Evolutionary conservation across 2,888 invertebrate genomes (phyloP).

Genomic region (Leptodirus hochenwartii): DNA sequence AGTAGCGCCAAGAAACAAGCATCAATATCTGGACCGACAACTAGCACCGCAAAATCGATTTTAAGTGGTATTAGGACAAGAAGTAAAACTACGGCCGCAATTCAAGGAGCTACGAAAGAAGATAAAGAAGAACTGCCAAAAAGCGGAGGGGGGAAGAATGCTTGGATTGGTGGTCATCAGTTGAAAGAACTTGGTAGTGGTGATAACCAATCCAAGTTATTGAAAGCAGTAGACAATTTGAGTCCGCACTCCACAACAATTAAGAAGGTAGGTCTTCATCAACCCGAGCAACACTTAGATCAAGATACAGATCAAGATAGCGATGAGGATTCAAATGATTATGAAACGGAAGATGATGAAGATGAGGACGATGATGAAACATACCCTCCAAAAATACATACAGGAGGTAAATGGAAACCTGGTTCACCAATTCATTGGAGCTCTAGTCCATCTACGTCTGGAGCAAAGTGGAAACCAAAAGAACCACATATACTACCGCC

Average conservation of each 20-base stretch:
- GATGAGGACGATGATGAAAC: slow-evolving; percentile 36
- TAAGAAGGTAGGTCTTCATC: slow-evolving; percentile 20
- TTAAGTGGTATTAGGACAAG: slow-evolving; percentile 27
- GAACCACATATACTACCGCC: slow-evolving; percentile 12
- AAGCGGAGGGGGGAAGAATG: slow-evolving; percentile 31
- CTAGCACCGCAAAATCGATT: not conserved
- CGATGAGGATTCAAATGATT: slow-evolving; percentile 25
- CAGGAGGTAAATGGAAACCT: slow-evolving; percentile 63
- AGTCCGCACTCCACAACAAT: slow-evolving; percentile 36
- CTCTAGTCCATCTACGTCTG: slow-evolving; percentile 35
- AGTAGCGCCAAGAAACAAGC: slow-evolving; percentile 45
- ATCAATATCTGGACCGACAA: slow-evolving; percentile 28
- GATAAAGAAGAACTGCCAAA: slow-evolving; percentile 13
- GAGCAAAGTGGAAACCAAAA: slow-evolving; percentile 42
- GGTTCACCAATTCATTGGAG: slow-evolving; percentile 31
- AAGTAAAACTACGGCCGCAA: slow-evolving; percentile 26
- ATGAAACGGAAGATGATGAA: slow-evolving; percentile 22
- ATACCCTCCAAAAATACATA: slow-evolving; percentile 33
- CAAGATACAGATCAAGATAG: slow-evolving; percentile 17
- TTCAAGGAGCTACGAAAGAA: slow-evolving; percentile 17
- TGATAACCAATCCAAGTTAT: slow-evolving; percentile 39
- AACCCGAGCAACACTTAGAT: slow-evolving; percentile 12
- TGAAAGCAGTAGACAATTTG: slow-evolving; percentile 46
- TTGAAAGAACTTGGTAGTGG: slow-evolving; percentile 34
- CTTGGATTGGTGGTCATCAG: slow-evolving; percentile 42